Evolutionary conservation across 2,113 vertebrate species (phyloP), one percentile per base, ranked within the genome.

Genomic region (Herpetotheres cachinnans): DNA sequence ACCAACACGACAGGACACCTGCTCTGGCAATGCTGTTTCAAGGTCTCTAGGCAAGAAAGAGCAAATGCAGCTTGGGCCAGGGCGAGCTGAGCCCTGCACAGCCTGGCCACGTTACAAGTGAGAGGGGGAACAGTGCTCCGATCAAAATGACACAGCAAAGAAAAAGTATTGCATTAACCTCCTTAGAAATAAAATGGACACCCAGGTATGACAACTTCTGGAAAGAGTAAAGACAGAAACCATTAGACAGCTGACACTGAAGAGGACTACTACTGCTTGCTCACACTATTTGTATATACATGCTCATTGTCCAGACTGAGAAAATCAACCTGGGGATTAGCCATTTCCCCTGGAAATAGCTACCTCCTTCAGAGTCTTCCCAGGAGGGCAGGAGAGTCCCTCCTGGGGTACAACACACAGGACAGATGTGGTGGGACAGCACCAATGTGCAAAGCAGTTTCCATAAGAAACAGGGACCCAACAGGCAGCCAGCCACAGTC

Each of bases 1-100:
- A 52, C 30, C 65, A 82, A 22, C 34, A 38, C 1, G 14, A 82
- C 0, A 0, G 5, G 36, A 83, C n/a, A 70, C 9, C 17, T 0
- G 0, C 20, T 10, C 54, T 32, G 11, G 63, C 71, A 80, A 38
- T 4, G 20, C 27, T 58, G 25, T 79, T 70, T 55, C 0, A 0
- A 69, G n/a, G 18, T 32, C 52, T 78, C 49, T 21, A 55, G 17
- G n/a, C 34, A n/a, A 90, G n/a, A 10, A 91, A 61, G 7, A 73
- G 5, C 30, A 69, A 80, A 11, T 3, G 11, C 34, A 83, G 54
- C 24, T 38, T 24, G 30, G 22, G 20, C 56, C 69, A 66, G 7
- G 24, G 29, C 6, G 4, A 87, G 50, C 52, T 30, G 42, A 56
- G 34, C 26, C 30, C 36, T 16, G 16, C 65, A 61, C 10, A 30